Conservation (phyloP, 1,140 invertebrate genomes). For the Sipha flava region DNA sequence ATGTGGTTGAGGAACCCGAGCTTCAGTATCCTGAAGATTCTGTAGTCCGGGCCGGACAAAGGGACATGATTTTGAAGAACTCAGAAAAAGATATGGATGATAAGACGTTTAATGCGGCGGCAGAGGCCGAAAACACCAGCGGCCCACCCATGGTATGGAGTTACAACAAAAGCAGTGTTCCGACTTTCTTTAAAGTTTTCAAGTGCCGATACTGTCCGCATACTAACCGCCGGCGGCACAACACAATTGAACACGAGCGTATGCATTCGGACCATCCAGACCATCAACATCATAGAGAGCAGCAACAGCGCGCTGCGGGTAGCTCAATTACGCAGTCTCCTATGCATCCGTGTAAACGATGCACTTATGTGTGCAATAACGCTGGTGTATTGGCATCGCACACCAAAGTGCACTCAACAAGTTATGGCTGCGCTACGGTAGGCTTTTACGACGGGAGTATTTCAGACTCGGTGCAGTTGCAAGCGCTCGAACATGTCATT, state of each 20-base stretch:
- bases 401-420: slow-evolving; percentile 64
- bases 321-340: slow-evolving; percentile 41
- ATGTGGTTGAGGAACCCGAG: background rate
- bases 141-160: slow-evolving; percentile 64
- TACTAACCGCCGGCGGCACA: slow-evolving; percentile 65
- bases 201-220: slow-evolving; percentile 78
- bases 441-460: slow-evolving; percentile 44
- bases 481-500: slow-evolving; percentile 46
- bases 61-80: background rate
- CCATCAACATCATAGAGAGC: background rate
- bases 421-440: slow-evolving; percentile 58
- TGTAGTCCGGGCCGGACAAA: background rate
- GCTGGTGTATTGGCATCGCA: slow-evolving; percentile 66
- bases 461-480: slow-evolving; percentile 57
- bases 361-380: slow-evolving; percentile 71
- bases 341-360: slow-evolving; percentile 57
- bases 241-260: slow-evolving; percentile 76
- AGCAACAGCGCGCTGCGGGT: background rate
- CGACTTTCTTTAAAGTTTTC: slow-evolving; percentile 64
- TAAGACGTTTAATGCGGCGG: background rate
- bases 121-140: slow-evolving; percentile 36
- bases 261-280: slow-evolving; percentile 53
- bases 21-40: background rate
- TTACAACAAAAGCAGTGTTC: slow-evolving; percentile 51
- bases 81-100: background rate